Base-by-base conservation (phyloP, 2,797 vertebrate genomes). In the Sebastiscus albofasciatus region DNA sequence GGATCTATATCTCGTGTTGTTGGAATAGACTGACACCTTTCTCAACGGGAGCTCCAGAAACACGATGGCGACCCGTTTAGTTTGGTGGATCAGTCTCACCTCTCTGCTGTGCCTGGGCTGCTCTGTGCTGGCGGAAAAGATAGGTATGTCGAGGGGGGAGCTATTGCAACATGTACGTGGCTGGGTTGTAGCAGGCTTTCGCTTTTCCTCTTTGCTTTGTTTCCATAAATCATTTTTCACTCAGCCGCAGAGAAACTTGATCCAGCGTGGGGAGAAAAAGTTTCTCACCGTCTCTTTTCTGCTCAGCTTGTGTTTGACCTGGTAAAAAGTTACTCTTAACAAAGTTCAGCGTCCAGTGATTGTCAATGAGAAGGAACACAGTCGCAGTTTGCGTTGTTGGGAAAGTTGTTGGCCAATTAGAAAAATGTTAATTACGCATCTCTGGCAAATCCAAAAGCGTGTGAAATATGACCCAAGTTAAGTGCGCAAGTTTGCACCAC, bases 41-140 rank as follows among this genome's bases (percentile, higher is more conserved):
- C 70, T 72, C 16, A 12, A 13, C 75, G 3, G 83, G 82, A 81
- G 73, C 78, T 80, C 79, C 7, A 49, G 46, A 87, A 75, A 52
- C 79, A 86, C 83, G 83, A 96, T 96, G 96, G 94, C 92, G 75
- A 70, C 67, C 83, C 55, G 84, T 78, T 89, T 90, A 9, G 36
- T 89, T 70, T 80, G 77, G 70, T 94, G 94, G 93, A 70, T 96
- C 89, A 26, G 75, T 62, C 86, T 96, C 79, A 93, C 89, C 81
- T 93, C 82, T 52, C 69, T 93, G 85, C 83, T 95, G 3, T 91
- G 86, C 55, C 31, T 88, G 67, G 84, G 92, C 82, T 93, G 74
- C 62, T 86, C 88, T 13, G 90, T 75, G 27, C 77, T 87, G 84
- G 90, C 87, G 90, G 94, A 96, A 92, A 94, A 81, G 89, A 96